Evolutionary conservation across 2,888 invertebrate genomes (phyloP).

Genomic region (Allolobophora icterica): DNA sequence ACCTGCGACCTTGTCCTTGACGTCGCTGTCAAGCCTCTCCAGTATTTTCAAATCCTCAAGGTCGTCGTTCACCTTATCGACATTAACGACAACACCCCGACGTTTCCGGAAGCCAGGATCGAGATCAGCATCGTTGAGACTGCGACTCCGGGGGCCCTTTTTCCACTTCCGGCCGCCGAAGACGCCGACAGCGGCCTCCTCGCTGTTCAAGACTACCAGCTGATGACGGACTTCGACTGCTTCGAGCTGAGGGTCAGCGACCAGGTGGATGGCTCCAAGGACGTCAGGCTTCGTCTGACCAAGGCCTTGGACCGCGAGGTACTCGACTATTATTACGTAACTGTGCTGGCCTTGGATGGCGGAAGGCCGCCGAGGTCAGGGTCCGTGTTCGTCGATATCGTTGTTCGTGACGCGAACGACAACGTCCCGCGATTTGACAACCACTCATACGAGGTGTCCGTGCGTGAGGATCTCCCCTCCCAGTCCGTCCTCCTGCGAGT

Average conservation of each 20-base stretch:
- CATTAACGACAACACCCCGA: conserved; percentile 59
- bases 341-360: conserved; percentile 44
- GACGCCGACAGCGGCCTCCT: conserved; percentile 45
- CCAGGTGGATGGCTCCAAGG: conserved; percentile 41
- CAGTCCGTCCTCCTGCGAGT: conserved; percentile 70
- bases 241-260: conserved; percentile 43
- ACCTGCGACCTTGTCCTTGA: conserved; percentile 42
- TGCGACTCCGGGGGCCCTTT: conserved; percentile 37
- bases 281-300: conserved; percentile 42
- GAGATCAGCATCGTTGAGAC: conserved; percentile 42
- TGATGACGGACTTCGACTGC: conserved; percentile 33
- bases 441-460: conserved; percentile 73
- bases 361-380: conserved; percentile 44
- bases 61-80: conserved; percentile 57
- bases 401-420: conserved; percentile 47
- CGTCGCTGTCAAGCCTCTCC: conserved; percentile 45
- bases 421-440: conserved; percentile 46
- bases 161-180: conserved; percentile 44
- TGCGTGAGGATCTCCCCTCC: conserved; percentile 88
- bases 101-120: conserved; percentile 48
- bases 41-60: conserved; percentile 50
- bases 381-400: conserved; percentile 43
- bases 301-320: conserved; percentile 43
- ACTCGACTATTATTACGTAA: conserved; percentile 40
- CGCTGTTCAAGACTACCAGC: conserved; percentile 41